Evolutionary conservation across 2,113 vertebrate species (phyloP).

Genomic region (Xiphophorus maculatus): DNA sequence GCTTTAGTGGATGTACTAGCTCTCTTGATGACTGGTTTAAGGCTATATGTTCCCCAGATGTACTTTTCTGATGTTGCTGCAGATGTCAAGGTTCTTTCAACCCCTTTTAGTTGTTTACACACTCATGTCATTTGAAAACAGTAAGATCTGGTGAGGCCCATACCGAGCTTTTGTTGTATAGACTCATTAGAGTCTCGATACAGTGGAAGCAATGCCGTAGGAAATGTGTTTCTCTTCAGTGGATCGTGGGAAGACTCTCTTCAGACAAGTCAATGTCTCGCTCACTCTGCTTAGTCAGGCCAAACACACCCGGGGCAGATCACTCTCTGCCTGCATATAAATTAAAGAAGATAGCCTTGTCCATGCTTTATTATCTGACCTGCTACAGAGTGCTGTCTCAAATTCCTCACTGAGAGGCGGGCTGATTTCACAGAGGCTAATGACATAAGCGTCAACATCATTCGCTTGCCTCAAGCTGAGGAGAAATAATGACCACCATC

Average conservation of each 20-base stretch:
- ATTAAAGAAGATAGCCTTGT: conserved; percentile 66
- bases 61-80: conserved; percentile 18
- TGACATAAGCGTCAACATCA: conserved; percentile 45
- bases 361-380: conserved; percentile 58
- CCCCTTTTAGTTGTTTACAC: conserved; percentile 14
- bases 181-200: conserved; percentile 4
- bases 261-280: conserved; percentile 66
- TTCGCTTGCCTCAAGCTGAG: conserved; percentile 40
- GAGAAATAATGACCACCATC: conserved; percentile 40
- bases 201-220: conserved; percentile 4
- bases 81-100: conserved; percentile 7
- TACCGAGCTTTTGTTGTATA: conserved; percentile 3
- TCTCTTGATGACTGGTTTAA: conserved; percentile 37
- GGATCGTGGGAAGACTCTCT: conserved; percentile 58
- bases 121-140: not conserved
- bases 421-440: conserved; percentile 54
- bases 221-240: conserved; percentile 44
- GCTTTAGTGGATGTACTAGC: conserved; percentile 25
- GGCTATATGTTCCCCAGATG: conserved; percentile 26
- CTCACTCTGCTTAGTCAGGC: conserved; percentile 74
- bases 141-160: conserved; percentile 13
- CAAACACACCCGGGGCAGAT: conserved; percentile 63
- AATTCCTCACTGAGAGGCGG: conserved; percentile 54
- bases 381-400: conserved; percentile 47
- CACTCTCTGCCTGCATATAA: conserved; percentile 69